Percentiles rank a stretch among this genome's conserved stretches.
These are phyloP conservation scores for Erinaceus europaeus DNA, from an alignment of 2,113 vertebrate species.

Conservation along the genomic window DNA sequence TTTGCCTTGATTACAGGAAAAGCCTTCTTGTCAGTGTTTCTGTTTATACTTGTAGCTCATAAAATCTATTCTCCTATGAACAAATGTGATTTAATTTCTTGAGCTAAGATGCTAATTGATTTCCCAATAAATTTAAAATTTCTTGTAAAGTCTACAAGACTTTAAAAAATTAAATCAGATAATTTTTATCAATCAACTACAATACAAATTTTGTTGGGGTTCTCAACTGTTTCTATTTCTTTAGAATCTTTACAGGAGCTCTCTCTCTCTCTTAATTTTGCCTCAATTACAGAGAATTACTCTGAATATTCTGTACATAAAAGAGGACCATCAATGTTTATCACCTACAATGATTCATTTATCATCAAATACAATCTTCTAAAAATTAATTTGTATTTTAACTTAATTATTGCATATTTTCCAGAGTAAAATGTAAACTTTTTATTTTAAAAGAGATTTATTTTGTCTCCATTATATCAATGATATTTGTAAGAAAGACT, in stretches of 20 bases:
- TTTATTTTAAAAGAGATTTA: background rate
- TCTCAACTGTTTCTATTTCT: background rate
- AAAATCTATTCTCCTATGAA: background rate
- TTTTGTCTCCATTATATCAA: background rate
- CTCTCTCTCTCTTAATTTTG: background rate
- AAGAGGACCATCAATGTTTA: fast-evolving
- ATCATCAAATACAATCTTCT: background rate
- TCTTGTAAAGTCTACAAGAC: background rate
- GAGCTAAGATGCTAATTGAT: background rate
- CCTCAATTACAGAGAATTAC: background rate
- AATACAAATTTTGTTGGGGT: background rate
- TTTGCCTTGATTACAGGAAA: background rate
- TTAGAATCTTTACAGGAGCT: background rate
- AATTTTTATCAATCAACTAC: background rate
- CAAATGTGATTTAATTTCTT: background rate
- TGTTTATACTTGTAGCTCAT: background rate
- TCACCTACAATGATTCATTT: background rate
- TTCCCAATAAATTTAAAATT: background rate
- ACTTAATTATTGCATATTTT: background rate
- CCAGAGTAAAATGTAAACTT: background rate
- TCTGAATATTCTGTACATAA: background rate
- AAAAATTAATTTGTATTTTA: background rate
- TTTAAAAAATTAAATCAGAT: background rate
- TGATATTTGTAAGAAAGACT: background rate
- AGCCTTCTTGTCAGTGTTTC: background rate